phyloP scores from a whole-genome alignment of 2,797 vertebrate species.

The Microtus agrestis region DNA sequence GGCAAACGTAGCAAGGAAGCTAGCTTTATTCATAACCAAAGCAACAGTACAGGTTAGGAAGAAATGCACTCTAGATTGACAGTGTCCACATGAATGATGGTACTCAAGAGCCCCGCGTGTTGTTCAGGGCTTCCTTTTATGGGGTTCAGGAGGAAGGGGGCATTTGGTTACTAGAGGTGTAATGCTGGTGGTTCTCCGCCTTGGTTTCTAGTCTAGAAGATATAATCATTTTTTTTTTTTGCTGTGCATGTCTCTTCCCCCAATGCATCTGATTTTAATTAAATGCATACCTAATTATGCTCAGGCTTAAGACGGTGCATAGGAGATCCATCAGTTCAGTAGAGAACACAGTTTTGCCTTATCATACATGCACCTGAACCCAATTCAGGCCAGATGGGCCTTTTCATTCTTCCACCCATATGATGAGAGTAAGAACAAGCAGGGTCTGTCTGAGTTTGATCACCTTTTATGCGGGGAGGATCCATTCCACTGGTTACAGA shows the following conservation, averaged over 20 bases:
- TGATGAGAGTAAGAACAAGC: neutral
- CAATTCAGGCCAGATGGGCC: neutral
- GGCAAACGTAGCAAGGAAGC: neutral
- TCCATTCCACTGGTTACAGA: neutral
- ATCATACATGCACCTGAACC: neutral
- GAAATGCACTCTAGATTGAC: neutral
- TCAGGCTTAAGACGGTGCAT: neutral
- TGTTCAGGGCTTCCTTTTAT: neutral
- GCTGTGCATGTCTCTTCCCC: neutral
- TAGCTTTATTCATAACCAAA: neutral
- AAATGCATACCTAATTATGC: neutral
- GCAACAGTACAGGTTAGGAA: neutral
- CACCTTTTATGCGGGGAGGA: neutral
- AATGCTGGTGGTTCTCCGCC: neutral
- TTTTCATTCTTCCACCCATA: neutral
- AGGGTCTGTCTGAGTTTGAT: neutral
- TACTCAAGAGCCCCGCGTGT: neutral
- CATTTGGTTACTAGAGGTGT: neutral
- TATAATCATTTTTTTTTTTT: neutral
- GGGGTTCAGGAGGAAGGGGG: neutral
- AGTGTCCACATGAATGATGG: neutral
- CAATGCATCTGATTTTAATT: neutral
- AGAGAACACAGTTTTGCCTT: neutral
- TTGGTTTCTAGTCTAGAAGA: neutral
- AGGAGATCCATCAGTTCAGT: neutral